These are phyloP conservation scores for Romanogobio albipinnatus DNA, from an alignment of 2,113 vertebrate species.

Conservation along the genomic window DNA sequence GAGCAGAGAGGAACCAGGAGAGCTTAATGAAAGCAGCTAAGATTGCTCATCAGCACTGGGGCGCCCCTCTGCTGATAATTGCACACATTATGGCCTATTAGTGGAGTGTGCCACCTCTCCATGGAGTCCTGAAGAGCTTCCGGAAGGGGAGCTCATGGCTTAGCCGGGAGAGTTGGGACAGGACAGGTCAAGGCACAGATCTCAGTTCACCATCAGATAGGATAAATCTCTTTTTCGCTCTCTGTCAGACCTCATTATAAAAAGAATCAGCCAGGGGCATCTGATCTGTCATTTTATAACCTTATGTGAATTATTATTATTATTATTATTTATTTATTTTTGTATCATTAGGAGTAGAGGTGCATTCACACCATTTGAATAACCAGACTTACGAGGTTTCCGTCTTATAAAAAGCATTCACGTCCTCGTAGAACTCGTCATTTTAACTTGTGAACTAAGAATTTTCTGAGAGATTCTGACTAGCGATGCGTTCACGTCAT, in stretches of 20 bases:
- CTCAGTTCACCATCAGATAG: conserved; percentile 35
- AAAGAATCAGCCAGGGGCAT: not conserved
- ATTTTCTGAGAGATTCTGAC: no score
- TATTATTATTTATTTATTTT: not conserved
- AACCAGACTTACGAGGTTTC: no score
- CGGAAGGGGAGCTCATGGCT: conserved; percentile 9
- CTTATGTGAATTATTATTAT: not conserved
- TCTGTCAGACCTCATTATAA: not conserved
- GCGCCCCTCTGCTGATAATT: conserved; percentile 70
- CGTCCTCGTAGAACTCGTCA: no score
- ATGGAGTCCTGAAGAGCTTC: conserved; percentile 43
- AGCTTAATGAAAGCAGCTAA: conserved; percentile 63
- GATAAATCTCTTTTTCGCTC: not conserved
- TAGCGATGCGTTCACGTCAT: no score
- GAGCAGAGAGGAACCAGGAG: conserved; percentile 66
- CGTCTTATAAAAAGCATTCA: no score
- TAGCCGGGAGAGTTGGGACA: conserved; percentile 12
- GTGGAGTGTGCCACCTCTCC: conserved; percentile 58
- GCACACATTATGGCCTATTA: conserved; percentile 76
- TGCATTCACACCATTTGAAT: no score
- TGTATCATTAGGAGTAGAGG: no score
- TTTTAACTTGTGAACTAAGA: no score
- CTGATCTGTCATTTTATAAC: not conserved
- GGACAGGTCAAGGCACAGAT: conserved; percentile 37
- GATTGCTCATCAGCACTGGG: conserved; percentile 63